phyloP scores from a whole-genome alignment of 1,140 invertebrate genomes.

The Macrosteles quadrilineatus region DNA sequence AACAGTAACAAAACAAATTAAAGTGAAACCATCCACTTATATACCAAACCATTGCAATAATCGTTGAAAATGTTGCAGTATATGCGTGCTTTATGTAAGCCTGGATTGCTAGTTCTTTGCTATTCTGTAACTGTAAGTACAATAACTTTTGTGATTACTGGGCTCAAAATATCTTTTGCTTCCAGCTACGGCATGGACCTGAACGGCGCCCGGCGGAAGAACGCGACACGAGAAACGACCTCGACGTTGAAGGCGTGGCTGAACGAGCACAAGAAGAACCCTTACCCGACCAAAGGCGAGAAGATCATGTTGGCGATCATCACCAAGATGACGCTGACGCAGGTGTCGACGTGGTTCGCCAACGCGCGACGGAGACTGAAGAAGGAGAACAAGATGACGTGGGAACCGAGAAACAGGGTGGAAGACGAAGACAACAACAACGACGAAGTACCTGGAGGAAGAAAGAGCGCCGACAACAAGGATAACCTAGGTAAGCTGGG shows the following conservation, averaged over 20 bases:
- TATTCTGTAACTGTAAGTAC: no score
- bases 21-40: no score
- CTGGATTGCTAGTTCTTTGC: no score
- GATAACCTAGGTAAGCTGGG: constrained; percentile 72
- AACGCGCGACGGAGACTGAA: constrained; percentile 94
- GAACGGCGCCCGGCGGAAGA: constrained; percentile 89
- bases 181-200: constrained; percentile 86
- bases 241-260: constrained; percentile 97
- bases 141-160: no score
- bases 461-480: constrained; percentile 80
- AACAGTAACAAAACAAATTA: no score
- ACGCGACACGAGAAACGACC: constrained; percentile 96
- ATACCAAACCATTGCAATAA: no score
- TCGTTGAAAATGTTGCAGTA: no score
- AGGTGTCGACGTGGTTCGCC: constrained; percentile 99
- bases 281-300: constrained; percentile 98
- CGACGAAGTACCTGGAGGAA: constrained; percentile 74
- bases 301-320: constrained; percentile 99
- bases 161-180: no score
- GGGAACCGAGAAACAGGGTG: constrained; percentile 88
- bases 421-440: constrained; percentile 87
- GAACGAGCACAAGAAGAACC: constrained; percentile 98
- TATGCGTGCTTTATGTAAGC: no score
- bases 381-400: constrained; percentile 99
- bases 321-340: constrained; percentile 98